Evolutionary conservation across 2,888 invertebrate genomes (phyloP), one percentile per base, ranked within the genome.

Genomic region (Phytoseiulus persimilis): DNA sequence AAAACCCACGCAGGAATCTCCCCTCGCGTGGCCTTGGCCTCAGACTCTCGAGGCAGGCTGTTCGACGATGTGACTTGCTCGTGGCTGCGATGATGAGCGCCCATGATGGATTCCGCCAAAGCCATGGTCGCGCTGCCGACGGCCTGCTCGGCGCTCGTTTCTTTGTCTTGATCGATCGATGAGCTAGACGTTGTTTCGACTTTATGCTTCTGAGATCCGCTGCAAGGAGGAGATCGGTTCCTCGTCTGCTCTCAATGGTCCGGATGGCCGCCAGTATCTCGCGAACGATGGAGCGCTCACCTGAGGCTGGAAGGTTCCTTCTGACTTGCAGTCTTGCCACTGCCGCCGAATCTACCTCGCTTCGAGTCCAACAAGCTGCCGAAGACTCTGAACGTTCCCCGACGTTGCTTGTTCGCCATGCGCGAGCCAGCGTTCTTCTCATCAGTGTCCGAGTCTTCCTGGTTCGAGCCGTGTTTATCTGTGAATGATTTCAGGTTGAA

Each of bases 351-450:
- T 14, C 87, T 32, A 45, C 87, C 87, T 87, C 87, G 32, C 31
- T 87, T 87, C 11, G 87, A 87, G 33, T 87, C 87, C 31, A 87
- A 33, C n/a, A 87, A 31, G 18, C 87, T 87, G 33, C 87, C 87
- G 23, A 87, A 87, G 9, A 87, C 87, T 31, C 87, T 33, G 45
- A 87, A 87, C 87, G 87, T 87, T 5, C 87, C 87, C 33, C 87
- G 1, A n/a, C 87, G 87, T 33, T 87, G 87, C 31, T 87, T 87
- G 32, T n/a, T 45, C 0, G 28, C 87, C 33, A 87, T 28, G 33
- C 87, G 87, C 32, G 87, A 28, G n/a, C 87, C 87, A 23, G 87
- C 32, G 33, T 45, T 87, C 87, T 87, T 87, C 87, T 87, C 87
- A n/a, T 87, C 87, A 23, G 87, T 87, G 87, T 87, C 87, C 0